These are phyloP conservation scores for Cryptus armator DNA, from an alignment of 2,888 invertebrate species.

Conservation along the genomic window DNA sequence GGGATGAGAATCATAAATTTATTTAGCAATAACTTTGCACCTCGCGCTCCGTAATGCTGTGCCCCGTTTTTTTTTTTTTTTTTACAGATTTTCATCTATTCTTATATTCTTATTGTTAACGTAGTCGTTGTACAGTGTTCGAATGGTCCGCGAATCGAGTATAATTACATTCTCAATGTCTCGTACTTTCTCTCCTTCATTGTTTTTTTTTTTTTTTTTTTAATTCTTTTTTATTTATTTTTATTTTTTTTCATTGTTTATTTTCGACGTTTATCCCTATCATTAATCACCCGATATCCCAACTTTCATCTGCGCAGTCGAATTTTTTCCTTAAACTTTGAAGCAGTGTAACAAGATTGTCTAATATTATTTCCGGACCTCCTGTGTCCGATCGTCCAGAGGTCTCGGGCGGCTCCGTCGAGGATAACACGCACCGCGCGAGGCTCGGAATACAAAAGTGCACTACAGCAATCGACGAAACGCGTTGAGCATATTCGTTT, in stretches of 20 bases:
- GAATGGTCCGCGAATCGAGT: slow-evolving; percentile 82
- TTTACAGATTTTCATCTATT: slow-evolving; percentile 61
- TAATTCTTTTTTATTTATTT: slow-evolving; percentile 40
- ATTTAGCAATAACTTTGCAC: slow-evolving; percentile 43
- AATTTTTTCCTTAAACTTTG: slow-evolving; percentile 69
- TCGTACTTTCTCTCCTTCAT: slow-evolving; percentile 64
- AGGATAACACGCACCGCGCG: slow-evolving; percentile 14
- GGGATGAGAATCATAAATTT: slow-evolving; percentile 37
- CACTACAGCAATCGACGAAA: slow-evolving; percentile 25
- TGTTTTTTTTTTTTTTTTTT: slow-evolving; percentile 32
- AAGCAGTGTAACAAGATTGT: slow-evolving; percentile 79
- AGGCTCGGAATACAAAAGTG: slow-evolving; percentile 48
- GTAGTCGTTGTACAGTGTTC: slow-evolving; percentile 82
- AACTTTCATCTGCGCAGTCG: slow-evolving; percentile 37
- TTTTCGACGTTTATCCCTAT: slow-evolving; percentile 37
- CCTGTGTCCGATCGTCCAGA: slow-evolving; percentile 34
- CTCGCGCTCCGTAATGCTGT: slow-evolving; percentile 51
- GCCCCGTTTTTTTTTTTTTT: background rate
- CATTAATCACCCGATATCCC: slow-evolving; percentile 53
- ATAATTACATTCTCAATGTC: slow-evolving; percentile 68
- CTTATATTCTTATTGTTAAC: slow-evolving; percentile 80
- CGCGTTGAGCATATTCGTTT: slow-evolving; percentile 49
- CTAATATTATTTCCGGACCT: slow-evolving; percentile 59
- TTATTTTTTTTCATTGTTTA: slow-evolving; percentile 29
- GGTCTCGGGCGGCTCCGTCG: background rate